phyloP scores from a whole-genome alignment of 2,797 vertebrate genomes.

The Manis pentadactyla region DNA sequence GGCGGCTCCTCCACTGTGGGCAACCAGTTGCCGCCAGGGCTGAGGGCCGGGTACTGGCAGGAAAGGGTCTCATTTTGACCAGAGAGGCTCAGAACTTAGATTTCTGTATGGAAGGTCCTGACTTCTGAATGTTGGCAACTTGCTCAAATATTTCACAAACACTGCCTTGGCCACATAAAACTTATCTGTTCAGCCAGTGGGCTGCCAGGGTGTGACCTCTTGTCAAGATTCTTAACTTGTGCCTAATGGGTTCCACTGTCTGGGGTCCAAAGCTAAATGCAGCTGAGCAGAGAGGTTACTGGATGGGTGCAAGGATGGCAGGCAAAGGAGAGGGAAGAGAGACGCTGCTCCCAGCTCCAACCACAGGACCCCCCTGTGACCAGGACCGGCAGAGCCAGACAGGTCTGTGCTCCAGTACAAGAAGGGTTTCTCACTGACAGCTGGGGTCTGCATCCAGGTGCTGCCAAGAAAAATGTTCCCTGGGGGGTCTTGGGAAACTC shows the following conservation, averaged over 20 bases:
- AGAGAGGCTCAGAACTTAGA: neutral
- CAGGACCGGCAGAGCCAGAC: neutral
- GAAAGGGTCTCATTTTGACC: neutral
- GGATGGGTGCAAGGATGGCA: rapidly evolving
- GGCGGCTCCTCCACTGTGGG: too few species aligned
- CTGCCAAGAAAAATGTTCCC: neutral
- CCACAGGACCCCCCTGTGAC: neutral
- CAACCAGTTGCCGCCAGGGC: rapidly evolving
- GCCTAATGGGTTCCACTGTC: neutral
- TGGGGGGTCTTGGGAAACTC: neutral
- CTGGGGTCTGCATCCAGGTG: neutral
- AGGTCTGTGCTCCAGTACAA: neutral
- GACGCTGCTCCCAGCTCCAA: neutral
- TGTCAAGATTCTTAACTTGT: neutral
- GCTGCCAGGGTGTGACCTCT: neutral
- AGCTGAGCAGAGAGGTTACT: neutral
- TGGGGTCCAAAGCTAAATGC: neutral
- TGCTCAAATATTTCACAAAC: neutral
- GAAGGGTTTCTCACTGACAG: neutral
- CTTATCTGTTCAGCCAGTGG: neutral
- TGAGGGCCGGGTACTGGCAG: neutral
- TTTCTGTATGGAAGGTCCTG: neutral
- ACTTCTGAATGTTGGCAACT: neutral
- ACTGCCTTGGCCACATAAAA: neutral
- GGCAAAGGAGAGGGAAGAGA: neutral